A percentile compares a stretch with the other conserved stretches of the same genome.
These are phyloP conservation scores for Lepidocyrtoides sp. DNA, from an alignment of 2,888 invertebrate genomes.

Conservation along the genomic window DNA sequence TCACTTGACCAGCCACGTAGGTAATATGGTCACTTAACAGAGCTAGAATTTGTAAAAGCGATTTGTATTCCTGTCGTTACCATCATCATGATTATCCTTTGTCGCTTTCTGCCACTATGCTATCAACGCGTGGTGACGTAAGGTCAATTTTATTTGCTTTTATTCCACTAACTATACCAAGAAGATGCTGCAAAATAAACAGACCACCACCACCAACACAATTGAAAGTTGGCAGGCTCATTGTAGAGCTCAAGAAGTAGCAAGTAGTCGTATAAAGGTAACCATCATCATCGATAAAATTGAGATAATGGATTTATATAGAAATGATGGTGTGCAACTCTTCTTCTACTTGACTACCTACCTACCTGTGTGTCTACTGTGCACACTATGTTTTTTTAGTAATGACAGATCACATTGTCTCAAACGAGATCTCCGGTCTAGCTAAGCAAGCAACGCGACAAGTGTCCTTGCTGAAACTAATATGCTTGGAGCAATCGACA, in stretches of 20 bases:
- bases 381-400: not conserved
- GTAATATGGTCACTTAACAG: not conserved
- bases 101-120: conserved; percentile 40
- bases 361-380: no score
- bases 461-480: conserved; percentile 62
- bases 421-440: conserved; percentile 40
- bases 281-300: conserved; percentile 11
- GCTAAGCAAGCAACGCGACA: not conserved
- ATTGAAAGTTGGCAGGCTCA: conserved; percentile 51
- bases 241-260: not conserved
- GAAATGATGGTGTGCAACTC: not conserved
- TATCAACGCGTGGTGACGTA: conserved; percentile 67
- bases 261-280: not conserved
- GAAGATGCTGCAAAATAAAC: not conserved
- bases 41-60: conserved; percentile 41
- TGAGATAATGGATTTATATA: conserved; percentile 46
- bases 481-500: not conserved
- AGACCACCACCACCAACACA: not conserved
- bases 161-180: conserved; percentile 16
- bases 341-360: not conserved
- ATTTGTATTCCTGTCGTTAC: conserved; percentile 53
- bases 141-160: conserved; percentile 49
- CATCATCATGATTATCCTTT: conserved; percentile 29
- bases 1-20: no score
- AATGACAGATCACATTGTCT: not conserved